Base-by-base conservation (phyloP, 92 coral and sea anemone species). In the Actinernus sp. region DNA sequence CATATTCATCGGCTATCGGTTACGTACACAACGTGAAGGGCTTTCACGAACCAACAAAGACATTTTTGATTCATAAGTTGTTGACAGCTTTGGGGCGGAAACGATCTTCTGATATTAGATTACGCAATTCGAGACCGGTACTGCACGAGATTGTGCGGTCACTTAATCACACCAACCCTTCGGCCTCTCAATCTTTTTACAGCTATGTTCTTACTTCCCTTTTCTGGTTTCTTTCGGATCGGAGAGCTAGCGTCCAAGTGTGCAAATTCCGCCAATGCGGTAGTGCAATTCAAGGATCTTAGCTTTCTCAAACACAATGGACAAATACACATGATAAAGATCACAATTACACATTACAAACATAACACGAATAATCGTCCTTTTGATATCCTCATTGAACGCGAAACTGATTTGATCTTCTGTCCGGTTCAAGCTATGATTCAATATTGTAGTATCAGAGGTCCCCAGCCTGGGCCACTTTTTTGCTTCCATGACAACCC, bases 371-470 rank as follows among this genome's bases (percentile, higher is more conserved):
- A 37, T 38, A 25, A 31, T 1, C 20, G 33, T 11, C 74, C 74
- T 6, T 67, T 67, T 53, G 48, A 28, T n/a, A 68, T 68, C 28
- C 28, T 52, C 4, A 68, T 68, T 9, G 34, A 54, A 13, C 24
- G 75, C 19, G 64, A 54, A 36, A 21, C 46, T 3, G 40, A 62
- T 12, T n/a, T 8, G 18, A 52, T 44, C 22, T 43, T 67, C 14
- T 76, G 67, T 60, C 83, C 60, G 12, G 58, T 76, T 16, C 74
- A 76, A 19, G 18, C 57, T 24, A 2, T 76, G 21, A 21, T 76
- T 5, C 34, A 64, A 6, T 76, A n/a, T 19, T 27, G 34, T 41
- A 33, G 44, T 31, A 29, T 19, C 17, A 8, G 74, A 14, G 74
- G 74, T 7, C 34, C 25, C 43, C 26, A 21, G 23, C 18, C 65